Conservation (phyloP, 2,113 vertebrate species). For the Phalacrocorax aristotelis region DNA sequence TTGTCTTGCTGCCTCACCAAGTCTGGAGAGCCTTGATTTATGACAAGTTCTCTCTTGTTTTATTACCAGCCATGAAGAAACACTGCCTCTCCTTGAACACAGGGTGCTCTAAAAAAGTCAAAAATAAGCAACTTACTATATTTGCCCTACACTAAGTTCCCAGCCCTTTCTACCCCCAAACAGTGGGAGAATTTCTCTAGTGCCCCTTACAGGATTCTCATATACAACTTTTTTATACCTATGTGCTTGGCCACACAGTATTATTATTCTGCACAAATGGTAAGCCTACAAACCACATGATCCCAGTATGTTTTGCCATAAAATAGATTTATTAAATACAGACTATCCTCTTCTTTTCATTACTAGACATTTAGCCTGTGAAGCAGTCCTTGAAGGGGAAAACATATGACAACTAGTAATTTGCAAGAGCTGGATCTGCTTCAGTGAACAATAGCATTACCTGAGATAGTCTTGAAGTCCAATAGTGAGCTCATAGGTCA, state of each 20-base stretch:
- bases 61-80: neutral
- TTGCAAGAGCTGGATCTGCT: constrained; percentile 63
- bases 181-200: neutral
- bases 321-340: constrained; percentile 69
- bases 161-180: neutral
- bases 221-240: neutral
- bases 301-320: constrained; percentile 43
- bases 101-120: neutral
- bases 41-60: neutral
- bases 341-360: constrained; percentile 62
- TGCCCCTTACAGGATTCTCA: neutral
- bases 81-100: neutral
- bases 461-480: constrained; percentile 29
- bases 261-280: constrained; percentile 14
- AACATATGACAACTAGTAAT: constrained; percentile 61
- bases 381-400: constrained; percentile 61
- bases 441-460: constrained; percentile 64
- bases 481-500: constrained; percentile 50
- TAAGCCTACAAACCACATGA: constrained; percentile 18
- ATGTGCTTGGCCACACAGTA: neutral
- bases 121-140: neutral
- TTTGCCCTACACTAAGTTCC: neutral
- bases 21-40: constrained; percentile 40
- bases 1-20: constrained; percentile 10
- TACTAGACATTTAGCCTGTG: constrained; percentile 58